A percentile compares a stretch with the other conserved stretches of the same genome.
phyloP scores from a whole-genome alignment of 2,797 vertebrate species.

The Labroides dimidiatus region DNA sequence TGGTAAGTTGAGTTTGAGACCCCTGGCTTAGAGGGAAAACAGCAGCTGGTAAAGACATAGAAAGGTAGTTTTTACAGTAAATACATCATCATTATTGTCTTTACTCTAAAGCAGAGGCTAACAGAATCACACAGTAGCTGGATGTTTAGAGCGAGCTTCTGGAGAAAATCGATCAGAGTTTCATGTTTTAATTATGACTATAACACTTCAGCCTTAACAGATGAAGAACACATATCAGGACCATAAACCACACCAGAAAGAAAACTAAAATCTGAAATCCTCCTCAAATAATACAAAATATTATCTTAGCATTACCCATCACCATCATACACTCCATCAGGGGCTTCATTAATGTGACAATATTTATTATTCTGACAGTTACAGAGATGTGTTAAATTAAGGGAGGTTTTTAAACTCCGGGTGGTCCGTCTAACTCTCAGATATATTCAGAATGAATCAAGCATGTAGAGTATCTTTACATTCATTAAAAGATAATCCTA shows the following conservation, averaged over 20 bases:
- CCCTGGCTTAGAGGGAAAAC: no score
- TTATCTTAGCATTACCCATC: conserved; percentile 10
- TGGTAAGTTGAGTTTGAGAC: no score
- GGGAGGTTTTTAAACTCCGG: conserved; percentile 38
- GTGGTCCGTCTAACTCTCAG: conserved; percentile 46
- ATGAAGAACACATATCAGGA: not conserved
- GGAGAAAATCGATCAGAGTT: no score
- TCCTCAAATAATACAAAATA: not conserved
- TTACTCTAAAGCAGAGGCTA: no score
- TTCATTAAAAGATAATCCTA: conserved; percentile 66
- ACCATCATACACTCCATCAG: conserved; percentile 35
- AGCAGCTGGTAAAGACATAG: no score
- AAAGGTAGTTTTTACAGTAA: no score
- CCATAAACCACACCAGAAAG: conserved; percentile 30
- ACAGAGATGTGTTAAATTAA: conserved; percentile 55
- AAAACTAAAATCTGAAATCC: conserved; percentile 23
- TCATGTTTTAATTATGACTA: not conserved
- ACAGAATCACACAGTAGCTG: no score
- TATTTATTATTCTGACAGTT: conserved; percentile 60
- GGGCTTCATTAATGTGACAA: conserved; percentile 40
- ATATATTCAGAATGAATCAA: conserved; percentile 48
- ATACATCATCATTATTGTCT: no score
- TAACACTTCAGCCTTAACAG: no score
- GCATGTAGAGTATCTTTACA: conserved; percentile 60
- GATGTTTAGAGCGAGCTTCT: no score